Conservation (phyloP, 2,113 vertebrate species). For the Brachyhypopomus occidentalis region DNA sequence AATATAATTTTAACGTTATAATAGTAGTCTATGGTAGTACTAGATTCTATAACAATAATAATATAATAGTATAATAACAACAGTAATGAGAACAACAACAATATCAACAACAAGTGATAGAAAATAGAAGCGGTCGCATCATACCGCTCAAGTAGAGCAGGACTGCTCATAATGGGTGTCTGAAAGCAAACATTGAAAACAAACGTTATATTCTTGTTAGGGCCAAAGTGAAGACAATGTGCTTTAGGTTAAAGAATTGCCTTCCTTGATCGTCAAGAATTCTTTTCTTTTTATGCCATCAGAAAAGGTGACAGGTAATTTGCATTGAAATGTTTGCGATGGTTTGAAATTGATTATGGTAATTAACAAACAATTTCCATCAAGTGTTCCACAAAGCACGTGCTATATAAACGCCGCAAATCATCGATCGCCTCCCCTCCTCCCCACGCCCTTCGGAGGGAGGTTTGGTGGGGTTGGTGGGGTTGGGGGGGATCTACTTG, state of each 20-base stretch:
- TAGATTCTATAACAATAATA: not conserved
- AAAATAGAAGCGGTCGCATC: no score
- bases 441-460: no score
- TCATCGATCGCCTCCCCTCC: not conserved
- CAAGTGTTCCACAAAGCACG: constrained; percentile 7
- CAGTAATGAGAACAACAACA: no score
- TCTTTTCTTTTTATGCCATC: not conserved
- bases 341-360: constrained; percentile 8
- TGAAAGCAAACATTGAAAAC: not conserved
- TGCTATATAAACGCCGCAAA: constrained; percentile 11
- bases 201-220: not conserved
- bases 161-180: not conserved
- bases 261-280: not conserved
- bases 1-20: not conserved
- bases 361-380: constrained; percentile 23
- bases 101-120: no score
- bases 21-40: not conserved
- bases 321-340: constrained; percentile 31
- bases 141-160: no score
- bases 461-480: not conserved
- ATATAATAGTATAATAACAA: no score
- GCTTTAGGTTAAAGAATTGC: no score
- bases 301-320: constrained; percentile 2
- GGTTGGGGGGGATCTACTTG: not conserved
- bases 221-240: not conserved